Percentiles rank a stretch among this genome's conserved stretches.
These are phyloP conservation scores for Pygoscelis antarcticus DNA, from an alignment of 2,113 vertebrate genomes.

Conservation along the genomic window DNA sequence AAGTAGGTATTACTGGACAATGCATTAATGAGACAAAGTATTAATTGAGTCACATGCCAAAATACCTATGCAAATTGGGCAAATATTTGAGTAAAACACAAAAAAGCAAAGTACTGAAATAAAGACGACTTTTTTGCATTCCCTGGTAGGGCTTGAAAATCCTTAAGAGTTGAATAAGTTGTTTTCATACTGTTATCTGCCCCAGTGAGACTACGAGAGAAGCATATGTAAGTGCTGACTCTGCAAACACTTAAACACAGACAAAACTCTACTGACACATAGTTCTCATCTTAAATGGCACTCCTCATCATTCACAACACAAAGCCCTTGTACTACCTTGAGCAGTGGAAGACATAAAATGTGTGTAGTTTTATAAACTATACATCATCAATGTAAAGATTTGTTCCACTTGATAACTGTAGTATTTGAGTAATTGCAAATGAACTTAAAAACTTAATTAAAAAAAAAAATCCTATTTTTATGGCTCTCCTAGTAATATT, in stretches of 20 bases:
- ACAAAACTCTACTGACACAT: neutral
- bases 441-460: neutral
- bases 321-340: neutral
- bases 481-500: neutral
- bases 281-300: neutral
- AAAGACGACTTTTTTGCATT: neutral
- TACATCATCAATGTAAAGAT: neutral
- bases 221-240: neutral
- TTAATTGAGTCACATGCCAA: neutral
- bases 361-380: neutral
- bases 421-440: neutral
- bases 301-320: neutral
- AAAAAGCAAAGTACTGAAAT: neutral
- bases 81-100: neutral
- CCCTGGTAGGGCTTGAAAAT: neutral
- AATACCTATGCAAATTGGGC: neutral
- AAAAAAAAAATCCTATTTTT: accelerated
- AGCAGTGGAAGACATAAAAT: neutral
- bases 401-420: neutral
- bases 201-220: neutral
- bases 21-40: neutral
- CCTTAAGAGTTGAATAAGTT: neutral
- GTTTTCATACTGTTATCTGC: neutral
- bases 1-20: neutral
- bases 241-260: neutral